Evolutionary conservation across 2,888 invertebrate genomes (phyloP).

Genomic region (Phortica okadai): DNA sequence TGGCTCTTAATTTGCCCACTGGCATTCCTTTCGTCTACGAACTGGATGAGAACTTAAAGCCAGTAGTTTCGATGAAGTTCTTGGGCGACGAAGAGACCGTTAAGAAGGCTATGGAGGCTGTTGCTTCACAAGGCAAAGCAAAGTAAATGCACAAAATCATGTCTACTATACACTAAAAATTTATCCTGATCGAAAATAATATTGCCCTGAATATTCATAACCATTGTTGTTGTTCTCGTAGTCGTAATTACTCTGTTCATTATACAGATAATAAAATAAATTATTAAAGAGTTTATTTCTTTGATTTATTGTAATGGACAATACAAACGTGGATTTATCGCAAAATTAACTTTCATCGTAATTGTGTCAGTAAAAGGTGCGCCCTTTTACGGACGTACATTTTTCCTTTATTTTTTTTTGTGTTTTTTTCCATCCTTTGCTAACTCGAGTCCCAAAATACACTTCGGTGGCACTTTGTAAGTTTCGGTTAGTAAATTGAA

Average conservation of each 20-base stretch:
- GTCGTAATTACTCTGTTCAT: slow-evolving; percentile 54
- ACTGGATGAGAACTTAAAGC: slow-evolving; percentile 85
- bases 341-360: not conserved
- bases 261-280: slow-evolving; percentile 61
- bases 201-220: slow-evolving; percentile 38
- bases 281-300: slow-evolving; percentile 50
- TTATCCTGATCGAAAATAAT: slow-evolving; percentile 31
- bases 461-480: slow-evolving; percentile 75
- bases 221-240: slow-evolving; percentile 58
- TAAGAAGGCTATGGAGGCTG: slow-evolving; percentile 87
- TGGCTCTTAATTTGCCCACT: slow-evolving; percentile 87
- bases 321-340: not conserved
- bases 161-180: slow-evolving; percentile 33
- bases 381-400: not conserved
- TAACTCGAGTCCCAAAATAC: slow-evolving; percentile 74
- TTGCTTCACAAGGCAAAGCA: slow-evolving; percentile 86
- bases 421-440: slow-evolving; percentile 75
- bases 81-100: slow-evolving; percentile 89
- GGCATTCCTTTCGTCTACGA: slow-evolving; percentile 90
- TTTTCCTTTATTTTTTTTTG: slow-evolving; percentile 54
- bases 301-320: not conserved
- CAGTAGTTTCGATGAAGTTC: slow-evolving; percentile 86
- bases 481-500: slow-evolving; percentile 74
- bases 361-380: not conserved
- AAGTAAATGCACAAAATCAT: slow-evolving; percentile 78